Conservation (phyloP, 2,113 vertebrate genomes). For the Sturnus vulgaris region DNA sequence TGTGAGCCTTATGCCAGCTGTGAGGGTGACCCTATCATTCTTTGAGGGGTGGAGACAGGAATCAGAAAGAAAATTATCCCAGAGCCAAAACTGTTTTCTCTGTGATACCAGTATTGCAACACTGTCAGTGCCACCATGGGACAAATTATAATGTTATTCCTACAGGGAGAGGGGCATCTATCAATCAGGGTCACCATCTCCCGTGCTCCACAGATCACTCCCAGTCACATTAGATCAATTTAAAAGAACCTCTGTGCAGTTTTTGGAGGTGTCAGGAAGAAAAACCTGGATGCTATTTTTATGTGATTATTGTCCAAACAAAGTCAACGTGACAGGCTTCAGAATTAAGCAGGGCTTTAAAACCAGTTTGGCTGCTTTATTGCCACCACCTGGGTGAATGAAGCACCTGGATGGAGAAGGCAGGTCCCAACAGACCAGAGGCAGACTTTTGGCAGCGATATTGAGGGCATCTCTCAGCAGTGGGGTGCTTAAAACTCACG, state of each 20-base stretch:
- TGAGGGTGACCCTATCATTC: not conserved
- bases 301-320: not conserved
- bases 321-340: not conserved
- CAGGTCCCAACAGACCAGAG: conserved; percentile 54
- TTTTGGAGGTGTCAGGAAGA: not conserved
- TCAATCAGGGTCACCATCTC: not conserved
- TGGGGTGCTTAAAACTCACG: not conserved
- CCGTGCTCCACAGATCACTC: not conserved
- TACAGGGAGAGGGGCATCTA: not conserved
- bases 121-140: not conserved
- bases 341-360: not conserved
- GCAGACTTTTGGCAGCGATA: not conserved
- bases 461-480: conserved; percentile 47
- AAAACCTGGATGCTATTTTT: not conserved
- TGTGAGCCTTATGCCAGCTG: not conserved
- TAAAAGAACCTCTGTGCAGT: not conserved
- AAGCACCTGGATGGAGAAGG: conserved; percentile 54
- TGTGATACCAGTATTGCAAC: not conserved
- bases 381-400: conserved; percentile 22
- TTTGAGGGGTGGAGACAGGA: not conserved
- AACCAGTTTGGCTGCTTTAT: conserved; percentile 57
- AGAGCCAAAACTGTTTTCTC: not conserved
- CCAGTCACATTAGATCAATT: not conserved
- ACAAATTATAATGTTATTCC: not conserved
- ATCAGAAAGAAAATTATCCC: not conserved